Conservation (phyloP, 1,140 invertebrate species). For the Hycleus cichorii region DNA sequence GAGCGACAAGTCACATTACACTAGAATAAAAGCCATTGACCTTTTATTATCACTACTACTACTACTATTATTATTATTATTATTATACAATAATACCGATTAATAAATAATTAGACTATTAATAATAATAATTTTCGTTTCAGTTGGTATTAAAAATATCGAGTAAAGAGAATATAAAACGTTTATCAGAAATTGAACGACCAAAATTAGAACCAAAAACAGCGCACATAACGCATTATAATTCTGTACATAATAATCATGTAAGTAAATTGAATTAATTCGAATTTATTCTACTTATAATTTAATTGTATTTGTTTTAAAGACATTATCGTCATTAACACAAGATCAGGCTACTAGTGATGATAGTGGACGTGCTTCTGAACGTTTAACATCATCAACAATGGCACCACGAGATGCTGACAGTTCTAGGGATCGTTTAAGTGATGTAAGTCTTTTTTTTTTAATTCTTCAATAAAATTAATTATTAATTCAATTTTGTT, state of each 20-base stretch:
- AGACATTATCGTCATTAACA: slow-evolving; percentile 45
- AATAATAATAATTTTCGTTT: neutral
- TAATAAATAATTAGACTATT: neutral
- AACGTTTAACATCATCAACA: slow-evolving; percentile 65
- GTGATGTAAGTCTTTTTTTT: slow-evolving; percentile 57
- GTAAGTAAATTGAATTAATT: slow-evolving; percentile 30
- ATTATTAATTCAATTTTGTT: neutral
- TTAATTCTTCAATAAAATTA: neutral
- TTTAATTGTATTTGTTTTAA: neutral
- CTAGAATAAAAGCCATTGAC: slow-evolving; percentile 5
- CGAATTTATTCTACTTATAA: no score
- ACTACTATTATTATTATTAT: neutral
- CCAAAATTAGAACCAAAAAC: slow-evolving; percentile 35
- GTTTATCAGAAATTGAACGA: slow-evolving; percentile 37
- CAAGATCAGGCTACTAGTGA: slow-evolving; percentile 69
- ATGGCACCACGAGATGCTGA: slow-evolving; percentile 64
- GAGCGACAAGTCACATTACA: slow-evolving; percentile 2
- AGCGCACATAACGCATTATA: slow-evolving; percentile 38
- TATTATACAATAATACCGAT: neutral
- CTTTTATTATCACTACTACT: neutral
- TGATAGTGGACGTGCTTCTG: slow-evolving; percentile 68
- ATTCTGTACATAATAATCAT: slow-evolving; percentile 37
- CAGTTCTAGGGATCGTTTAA: slow-evolving; percentile 70
- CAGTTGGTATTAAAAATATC: slow-evolving; percentile 38
- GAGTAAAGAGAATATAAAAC: slow-evolving; percentile 36